A percentile compares a stretch with the other conserved stretches of the same genome.
These are phyloP conservation scores for Passer montanus DNA, from an alignment of 2,113 vertebrate genomes.

Conservation along the genomic window DNA sequence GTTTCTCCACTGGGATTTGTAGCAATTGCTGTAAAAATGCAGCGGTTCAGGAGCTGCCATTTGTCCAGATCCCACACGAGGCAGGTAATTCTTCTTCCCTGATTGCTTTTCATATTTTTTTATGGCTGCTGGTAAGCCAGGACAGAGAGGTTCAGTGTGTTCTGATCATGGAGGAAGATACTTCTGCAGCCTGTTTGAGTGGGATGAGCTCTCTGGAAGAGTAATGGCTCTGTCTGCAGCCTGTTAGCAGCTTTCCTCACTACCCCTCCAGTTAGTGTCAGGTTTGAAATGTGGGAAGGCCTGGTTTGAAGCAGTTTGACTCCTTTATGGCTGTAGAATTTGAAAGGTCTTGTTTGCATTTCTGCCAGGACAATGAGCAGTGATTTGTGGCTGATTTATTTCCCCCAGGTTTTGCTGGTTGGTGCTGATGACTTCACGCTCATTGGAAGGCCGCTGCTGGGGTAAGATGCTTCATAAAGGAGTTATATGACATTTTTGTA, in stretches of 20 bases:
- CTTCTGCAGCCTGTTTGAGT: not conserved
- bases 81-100: not conserved
- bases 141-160: not conserved
- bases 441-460: slow-evolving; percentile 82
- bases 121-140: not conserved
- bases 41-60: not conserved
- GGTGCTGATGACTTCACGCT: slow-evolving; percentile 85
- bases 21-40: not conserved
- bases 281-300: not conserved
- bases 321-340: not conserved
- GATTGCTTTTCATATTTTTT: not conserved
- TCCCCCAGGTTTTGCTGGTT: slow-evolving; percentile 82
- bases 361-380: not conserved
- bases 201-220: not conserved
- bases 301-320: not conserved
- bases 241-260: not conserved
- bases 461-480: slow-evolving; percentile 67
- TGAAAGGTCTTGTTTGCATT: not conserved
- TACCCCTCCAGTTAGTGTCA: not conserved
- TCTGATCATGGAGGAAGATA: not conserved
- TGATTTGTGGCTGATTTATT: not conserved
- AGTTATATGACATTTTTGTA: not conserved
- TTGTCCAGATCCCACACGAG: not conserved
- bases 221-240: not conserved
- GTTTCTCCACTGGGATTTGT: not conserved